Percentiles rank a stretch among this genome's conserved stretches.
Evolutionary conservation across 2,113 vertebrate species (phyloP).

Genomic region (Coracopsis vasa): DNA sequence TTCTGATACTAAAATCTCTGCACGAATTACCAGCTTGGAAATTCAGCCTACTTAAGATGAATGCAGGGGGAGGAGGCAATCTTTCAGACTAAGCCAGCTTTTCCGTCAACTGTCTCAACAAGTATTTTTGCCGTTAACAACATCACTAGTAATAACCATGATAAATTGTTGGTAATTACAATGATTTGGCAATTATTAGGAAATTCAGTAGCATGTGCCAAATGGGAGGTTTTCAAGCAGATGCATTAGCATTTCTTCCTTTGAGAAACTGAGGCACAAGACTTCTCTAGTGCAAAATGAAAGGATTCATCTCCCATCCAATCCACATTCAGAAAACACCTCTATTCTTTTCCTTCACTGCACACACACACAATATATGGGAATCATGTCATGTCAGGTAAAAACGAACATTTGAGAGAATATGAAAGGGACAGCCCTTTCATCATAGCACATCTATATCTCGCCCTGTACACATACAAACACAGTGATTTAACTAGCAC

Average conservation of each 20-base stretch:
- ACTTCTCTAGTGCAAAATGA: background rate
- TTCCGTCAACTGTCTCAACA: background rate
- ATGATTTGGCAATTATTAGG: background rate
- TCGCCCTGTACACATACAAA: fast-evolving
- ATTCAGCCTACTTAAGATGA: background rate
- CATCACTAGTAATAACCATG: background rate
- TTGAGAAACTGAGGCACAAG: background rate
- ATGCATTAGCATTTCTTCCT: background rate
- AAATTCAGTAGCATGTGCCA: background rate
- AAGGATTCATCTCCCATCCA: background rate
- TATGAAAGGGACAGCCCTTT: background rate
- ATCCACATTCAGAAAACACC: background rate
- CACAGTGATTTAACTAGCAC: background rate
- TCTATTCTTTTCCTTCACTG: background rate
- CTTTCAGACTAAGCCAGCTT: background rate
- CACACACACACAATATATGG: background rate
- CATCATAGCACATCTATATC: background rate
- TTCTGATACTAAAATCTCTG: conserved; percentile 13
- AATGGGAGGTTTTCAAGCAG: background rate
- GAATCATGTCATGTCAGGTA: background rate
- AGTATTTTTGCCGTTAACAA: background rate
- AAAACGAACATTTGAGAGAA: background rate
- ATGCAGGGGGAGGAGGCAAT: background rate
- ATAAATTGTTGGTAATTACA: background rate
- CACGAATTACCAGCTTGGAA: background rate